These are phyloP conservation scores for Drosophila gunungcola DNA, from an alignment of 1,140 invertebrate species.

Conservation along the genomic window DNA sequence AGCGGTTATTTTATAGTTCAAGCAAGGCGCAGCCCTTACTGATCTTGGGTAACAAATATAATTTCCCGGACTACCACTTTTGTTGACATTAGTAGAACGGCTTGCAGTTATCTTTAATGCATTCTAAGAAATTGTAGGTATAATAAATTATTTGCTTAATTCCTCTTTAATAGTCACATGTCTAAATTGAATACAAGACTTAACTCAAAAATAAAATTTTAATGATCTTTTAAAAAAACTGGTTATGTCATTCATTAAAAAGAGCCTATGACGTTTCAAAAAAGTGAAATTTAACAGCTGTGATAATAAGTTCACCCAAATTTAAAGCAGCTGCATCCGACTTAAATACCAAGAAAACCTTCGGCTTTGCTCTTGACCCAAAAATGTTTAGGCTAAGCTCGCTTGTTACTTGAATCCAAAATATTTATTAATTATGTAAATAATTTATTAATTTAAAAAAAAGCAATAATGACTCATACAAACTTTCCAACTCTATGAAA, in stretches of 20 bases:
- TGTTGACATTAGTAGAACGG: background rate
- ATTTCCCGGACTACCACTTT: background rate
- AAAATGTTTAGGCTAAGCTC: no score
- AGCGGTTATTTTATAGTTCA: conserved; percentile 9
- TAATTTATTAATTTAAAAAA: no score
- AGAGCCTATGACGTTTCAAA: background rate
- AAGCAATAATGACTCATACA: background rate
- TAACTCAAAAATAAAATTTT: background rate
- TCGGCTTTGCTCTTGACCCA: background rate
- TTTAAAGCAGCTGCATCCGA: background rate
- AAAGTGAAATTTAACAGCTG: conserved; percentile 11
- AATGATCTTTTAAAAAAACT: background rate
- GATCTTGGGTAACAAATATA: conserved; percentile 15
- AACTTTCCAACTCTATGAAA: background rate
- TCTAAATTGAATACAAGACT: no score
- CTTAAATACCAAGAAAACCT: background rate
- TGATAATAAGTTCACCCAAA: conserved; percentile 4
- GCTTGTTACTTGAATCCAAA: no score
- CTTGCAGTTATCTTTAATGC: background rate
- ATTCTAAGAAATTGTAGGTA: background rate
- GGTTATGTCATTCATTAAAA: background rate
- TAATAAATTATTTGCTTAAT: no score
- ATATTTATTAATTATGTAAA: no score
- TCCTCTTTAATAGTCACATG: background rate
- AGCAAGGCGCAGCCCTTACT: background rate